Percentiles rank a stretch among this genome's conserved stretches.
Evolutionary conservation across 1,140 invertebrate genomes (phyloP).

Genomic region (Episyrphus balteatus): DNA sequence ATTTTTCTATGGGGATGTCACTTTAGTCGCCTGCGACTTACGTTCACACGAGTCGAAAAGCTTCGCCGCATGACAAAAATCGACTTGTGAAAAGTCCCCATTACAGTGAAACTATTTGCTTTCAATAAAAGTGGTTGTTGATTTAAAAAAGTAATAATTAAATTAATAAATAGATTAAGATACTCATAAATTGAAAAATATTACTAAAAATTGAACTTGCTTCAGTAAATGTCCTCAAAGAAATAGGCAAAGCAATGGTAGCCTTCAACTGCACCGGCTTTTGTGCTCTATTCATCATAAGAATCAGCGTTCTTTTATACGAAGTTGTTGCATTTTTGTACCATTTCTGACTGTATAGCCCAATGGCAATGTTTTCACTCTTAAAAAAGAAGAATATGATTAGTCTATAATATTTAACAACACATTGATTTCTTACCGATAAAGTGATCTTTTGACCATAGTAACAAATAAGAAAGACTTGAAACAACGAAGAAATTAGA

Average conservation of each 20-base stretch:
- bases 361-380: slow-evolving; percentile 16
- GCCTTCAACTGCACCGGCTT: slow-evolving; percentile 16
- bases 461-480: slow-evolving; percentile 22
- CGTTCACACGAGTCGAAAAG: too few species aligned
- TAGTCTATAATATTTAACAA: neutral
- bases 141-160: too few species aligned
- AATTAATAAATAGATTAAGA: too few species aligned
- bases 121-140: too few species aligned
- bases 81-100: too few species aligned
- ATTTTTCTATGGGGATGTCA: too few species aligned
- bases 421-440: slow-evolving; percentile 11
- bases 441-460: slow-evolving; percentile 20
- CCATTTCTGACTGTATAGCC: slow-evolving; percentile 23
- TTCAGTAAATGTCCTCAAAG: slow-evolving; percentile 16
- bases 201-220: slow-evolving; percentile 8
- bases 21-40: too few species aligned
- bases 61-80: too few species aligned
- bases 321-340: slow-evolving; percentile 7
- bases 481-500: slow-evolving; percentile 22
- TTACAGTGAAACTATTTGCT: too few species aligned
- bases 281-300: slow-evolving; percentile 18
- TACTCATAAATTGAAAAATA: neutral
- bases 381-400: slow-evolving; percentile 1
- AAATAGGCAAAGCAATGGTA: slow-evolving; percentile 17
- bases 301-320: slow-evolving; percentile 16